Evolutionary conservation across 2,888 invertebrate genomes (phyloP).

Genomic region (Rugalucina vietnamica): DNA sequence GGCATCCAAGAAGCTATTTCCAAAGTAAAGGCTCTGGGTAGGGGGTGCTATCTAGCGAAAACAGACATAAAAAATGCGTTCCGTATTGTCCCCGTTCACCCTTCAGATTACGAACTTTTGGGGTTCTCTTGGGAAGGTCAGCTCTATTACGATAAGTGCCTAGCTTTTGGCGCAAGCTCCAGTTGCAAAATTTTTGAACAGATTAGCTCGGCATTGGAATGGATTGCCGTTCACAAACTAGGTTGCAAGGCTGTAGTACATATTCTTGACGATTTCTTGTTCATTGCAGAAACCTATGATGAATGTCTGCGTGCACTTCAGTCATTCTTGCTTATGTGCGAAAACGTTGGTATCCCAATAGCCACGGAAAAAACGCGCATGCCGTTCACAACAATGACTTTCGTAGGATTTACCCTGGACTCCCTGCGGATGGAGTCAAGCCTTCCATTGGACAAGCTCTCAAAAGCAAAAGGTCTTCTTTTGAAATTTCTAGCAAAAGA

Average conservation of each 20-base stretch:
- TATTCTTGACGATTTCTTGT: background rate
- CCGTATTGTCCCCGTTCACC: background rate
- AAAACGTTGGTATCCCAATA: background rate
- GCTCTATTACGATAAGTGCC: background rate
- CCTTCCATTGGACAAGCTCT: background rate
- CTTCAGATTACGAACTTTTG: background rate
- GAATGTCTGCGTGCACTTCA: background rate
- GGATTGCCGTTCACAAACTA: background rate
- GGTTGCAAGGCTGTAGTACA: background rate
- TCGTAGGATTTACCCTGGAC: background rate
- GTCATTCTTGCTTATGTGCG: background rate
- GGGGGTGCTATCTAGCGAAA: background rate
- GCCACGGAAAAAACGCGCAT: background rate
- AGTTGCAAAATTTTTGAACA: no score
- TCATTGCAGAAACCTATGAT: background rate
- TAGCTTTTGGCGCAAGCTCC: no score
- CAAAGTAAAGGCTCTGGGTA: background rate
- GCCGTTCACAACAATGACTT: background rate
- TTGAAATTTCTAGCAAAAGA: background rate
- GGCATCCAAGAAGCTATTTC: background rate
- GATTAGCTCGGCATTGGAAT: no score
- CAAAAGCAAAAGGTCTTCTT: background rate
- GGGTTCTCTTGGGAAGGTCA: background rate
- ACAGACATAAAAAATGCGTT: background rate
- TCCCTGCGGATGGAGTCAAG: background rate